Evolutionary conservation across 2,113 vertebrate genomes (phyloP).

Genomic region (Embiotoca jacksoni): DNA sequence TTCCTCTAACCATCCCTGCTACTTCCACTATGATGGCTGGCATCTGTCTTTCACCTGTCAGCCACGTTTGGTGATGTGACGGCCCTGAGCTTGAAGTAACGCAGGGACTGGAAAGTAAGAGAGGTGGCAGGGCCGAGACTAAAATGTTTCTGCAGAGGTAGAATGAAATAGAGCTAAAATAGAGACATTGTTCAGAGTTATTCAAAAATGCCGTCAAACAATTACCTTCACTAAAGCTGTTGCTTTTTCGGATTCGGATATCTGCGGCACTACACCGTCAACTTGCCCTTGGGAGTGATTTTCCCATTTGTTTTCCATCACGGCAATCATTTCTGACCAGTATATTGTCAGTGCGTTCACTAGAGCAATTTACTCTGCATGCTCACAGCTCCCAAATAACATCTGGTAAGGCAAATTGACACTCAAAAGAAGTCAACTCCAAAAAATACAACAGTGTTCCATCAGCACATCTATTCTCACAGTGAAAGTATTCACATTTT

Average conservation of each 20-base stretch:
- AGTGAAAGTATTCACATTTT: not conserved
- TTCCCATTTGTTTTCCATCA: conserved; percentile 52
- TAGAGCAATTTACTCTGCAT: conserved; percentile 26
- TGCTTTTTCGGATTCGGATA: conserved; percentile 10
- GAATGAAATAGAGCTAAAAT: not conserved
- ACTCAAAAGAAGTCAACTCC: conserved; percentile 10
- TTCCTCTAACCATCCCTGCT: conserved; percentile 57
- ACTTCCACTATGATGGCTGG: conserved; percentile 42
- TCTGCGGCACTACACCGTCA: conserved; percentile 36
- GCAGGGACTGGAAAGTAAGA: not conserved
- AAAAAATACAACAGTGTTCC: conserved; percentile 5
- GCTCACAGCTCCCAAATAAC: conserved; percentile 10
- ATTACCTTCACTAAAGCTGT: not conserved
- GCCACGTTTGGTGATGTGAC: conserved; percentile 39
- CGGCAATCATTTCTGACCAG: conserved; percentile 44
- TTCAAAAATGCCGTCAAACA: conserved; percentile 13
- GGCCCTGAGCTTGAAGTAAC: conserved; percentile 23
- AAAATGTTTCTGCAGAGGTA: not conserved
- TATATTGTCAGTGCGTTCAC: conserved; percentile 25
- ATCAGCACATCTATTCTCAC: not conserved
- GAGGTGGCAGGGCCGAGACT: not conserved
- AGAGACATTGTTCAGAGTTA: conserved; percentile 17
- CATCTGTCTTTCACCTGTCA: conserved; percentile 58
- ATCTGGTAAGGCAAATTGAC: conserved; percentile 10
- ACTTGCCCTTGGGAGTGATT: conserved; percentile 26